Evolutionary conservation across 2,113 vertebrate genomes (phyloP), one percentile per base, ranked within the genome.

Genomic region (Regulus satrapa): DNA sequence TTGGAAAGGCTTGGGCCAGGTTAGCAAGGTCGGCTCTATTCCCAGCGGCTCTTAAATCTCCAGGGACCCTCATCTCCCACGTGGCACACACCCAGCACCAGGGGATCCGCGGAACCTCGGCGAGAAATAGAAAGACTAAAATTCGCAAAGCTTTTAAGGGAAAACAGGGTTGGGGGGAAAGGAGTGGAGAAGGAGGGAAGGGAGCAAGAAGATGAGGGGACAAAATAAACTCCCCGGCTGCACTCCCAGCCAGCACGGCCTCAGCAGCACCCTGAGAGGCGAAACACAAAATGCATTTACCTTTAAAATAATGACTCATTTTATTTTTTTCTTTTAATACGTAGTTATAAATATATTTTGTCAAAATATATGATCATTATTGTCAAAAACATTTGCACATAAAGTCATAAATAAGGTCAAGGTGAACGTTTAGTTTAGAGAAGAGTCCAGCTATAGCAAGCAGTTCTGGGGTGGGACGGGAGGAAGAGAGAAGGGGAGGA

Each of bases 311-410:
- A 99, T 98, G 98, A 99, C 98, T 99, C 98, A 98, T 98, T 99
- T 99, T 99, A 98, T 98, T 99, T 99, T 98, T 98, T 97, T 97
- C 97, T 98, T 98, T 99, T 99, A 98, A 99, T 99, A 99, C 93
- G 98, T 99, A 98, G 99, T 99, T 99, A 99, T 99, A 99, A 99
- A 99, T 99, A 99, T 99, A 99, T 98, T 99, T 99, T 98, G 99
- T 99, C 99, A 99, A 99, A 99, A 99, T 99, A 99, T 99, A 99
- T 99, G 99, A 99, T 99, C 99, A 99, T 98, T 99, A 99, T 99
- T 98, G 98, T 99, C 98, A 98, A 99, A 96, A 98, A 98, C 98
- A 99, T 98, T 98, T 98, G 98, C 98, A 99, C 98, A 97, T 99
- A 98, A 99, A 98, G 98, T 99, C 99, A 99, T 99, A 99, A 99